These are phyloP conservation scores for Panthera uncia DNA, from an alignment of 2,113 vertebrate genomes.

Conservation along the genomic window DNA sequence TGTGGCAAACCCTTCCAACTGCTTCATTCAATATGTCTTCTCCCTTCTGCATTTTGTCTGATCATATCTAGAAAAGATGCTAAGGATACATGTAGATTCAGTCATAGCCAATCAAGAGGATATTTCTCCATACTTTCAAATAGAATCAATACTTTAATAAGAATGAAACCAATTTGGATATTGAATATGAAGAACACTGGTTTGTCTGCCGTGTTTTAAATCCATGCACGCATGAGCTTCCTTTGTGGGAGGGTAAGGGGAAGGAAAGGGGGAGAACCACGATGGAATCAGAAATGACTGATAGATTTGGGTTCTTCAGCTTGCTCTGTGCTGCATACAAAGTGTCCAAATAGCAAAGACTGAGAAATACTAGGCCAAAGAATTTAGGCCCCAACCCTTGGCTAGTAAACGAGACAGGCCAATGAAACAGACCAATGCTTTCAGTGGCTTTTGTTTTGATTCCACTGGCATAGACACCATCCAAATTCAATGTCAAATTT, in stretches of 20 bases:
- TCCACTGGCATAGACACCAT: neutral
- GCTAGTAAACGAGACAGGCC: neutral
- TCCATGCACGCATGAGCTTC: neutral
- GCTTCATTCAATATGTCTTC: neutral
- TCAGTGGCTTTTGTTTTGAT: neutral
- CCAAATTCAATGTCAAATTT: conserved; percentile 63
- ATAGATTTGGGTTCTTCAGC: neutral
- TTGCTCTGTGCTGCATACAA: neutral
- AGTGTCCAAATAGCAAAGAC: neutral
- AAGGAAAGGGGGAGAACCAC: neutral
- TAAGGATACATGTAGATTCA: neutral
- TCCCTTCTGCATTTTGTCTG: neutral
- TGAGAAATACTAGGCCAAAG: neutral
- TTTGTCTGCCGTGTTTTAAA: neutral
- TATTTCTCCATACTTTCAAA: neutral
- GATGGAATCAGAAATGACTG: neutral
- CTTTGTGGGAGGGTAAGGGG: neutral
- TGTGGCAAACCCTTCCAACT: neutral
- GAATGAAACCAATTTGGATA: neutral
- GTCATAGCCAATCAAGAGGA: neutral
- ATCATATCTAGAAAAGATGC: neutral
- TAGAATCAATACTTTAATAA: neutral
- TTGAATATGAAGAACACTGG: neutral
- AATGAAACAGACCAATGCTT: neutral
- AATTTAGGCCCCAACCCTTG: neutral